Evolutionary conservation across 2,113 vertebrate genomes (phyloP).

Genomic region (Alouatta palliata): DNA sequence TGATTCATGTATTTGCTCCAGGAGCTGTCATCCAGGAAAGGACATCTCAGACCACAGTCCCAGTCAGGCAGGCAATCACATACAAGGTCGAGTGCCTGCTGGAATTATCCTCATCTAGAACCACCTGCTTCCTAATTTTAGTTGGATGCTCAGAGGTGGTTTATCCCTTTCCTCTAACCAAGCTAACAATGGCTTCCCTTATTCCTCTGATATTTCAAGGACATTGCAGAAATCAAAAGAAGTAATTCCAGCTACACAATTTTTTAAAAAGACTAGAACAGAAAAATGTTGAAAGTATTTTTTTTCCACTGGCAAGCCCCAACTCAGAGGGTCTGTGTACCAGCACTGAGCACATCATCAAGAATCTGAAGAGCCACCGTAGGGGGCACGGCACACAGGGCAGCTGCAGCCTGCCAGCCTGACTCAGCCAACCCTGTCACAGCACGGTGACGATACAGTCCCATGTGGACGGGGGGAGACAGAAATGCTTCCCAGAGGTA

Average conservation of each 20-base stretch:
- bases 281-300: slow-evolving; percentile 47
- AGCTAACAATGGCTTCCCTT: not conserved
- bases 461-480: not conserved
- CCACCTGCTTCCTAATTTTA: not conserved
- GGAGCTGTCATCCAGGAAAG: not conserved
- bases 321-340: slow-evolving; percentile 76
- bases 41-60: not conserved
- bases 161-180: not conserved
- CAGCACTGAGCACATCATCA: slow-evolving; percentile 47
- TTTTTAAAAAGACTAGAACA: slow-evolving; percentile 62
- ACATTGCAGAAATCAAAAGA: not conserved
- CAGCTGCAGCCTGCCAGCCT: not conserved
- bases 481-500: not conserved
- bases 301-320: slow-evolving; percentile 65
- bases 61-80: not conserved
- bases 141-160: not conserved
- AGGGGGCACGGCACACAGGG: not conserved
- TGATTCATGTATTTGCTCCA: not conserved
- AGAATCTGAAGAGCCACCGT: slow-evolving; percentile 49
- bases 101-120: not conserved
- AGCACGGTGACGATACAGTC: not conserved
- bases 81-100: not conserved
- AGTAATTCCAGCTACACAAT: slow-evolving; percentile 29
- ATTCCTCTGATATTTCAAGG: slow-evolving; percentile 40
- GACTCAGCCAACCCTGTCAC: not conserved